Evolutionary conservation across 1,140 invertebrate genomes (phyloP).

Genomic region (Probaryconus sp.): DNA sequence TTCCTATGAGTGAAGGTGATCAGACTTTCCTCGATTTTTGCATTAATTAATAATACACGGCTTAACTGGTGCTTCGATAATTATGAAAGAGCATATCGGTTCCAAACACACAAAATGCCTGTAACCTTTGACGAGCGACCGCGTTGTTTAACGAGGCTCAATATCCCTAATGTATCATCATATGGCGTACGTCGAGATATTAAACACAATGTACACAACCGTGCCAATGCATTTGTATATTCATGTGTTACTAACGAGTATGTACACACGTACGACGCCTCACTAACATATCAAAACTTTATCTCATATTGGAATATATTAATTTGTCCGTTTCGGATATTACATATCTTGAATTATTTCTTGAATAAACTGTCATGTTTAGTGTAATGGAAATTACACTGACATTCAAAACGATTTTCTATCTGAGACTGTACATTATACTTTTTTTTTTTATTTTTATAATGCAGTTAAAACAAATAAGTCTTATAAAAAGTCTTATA

Average conservation of each 20-base stretch:
- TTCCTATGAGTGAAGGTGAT: too few relatives aligned
- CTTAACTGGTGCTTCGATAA: conserved; percentile 10
- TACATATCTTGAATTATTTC: too few relatives aligned
- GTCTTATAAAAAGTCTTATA: too few relatives aligned
- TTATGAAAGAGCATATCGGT: conserved; percentile 2
- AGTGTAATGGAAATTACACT: too few relatives aligned
- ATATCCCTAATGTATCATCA: conserved; percentile 36
- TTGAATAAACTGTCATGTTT: too few relatives aligned
- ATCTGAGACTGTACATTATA: too few relatives aligned
- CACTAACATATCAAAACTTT: conserved; percentile 4
- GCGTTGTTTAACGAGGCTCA: conserved; percentile 26
- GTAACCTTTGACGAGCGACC: conserved; percentile 14
- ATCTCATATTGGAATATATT: conserved; percentile 5
- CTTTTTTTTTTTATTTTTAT: too few relatives aligned
- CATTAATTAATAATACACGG: too few relatives aligned
- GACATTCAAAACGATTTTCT: too few relatives aligned
- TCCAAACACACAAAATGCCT: neutral
- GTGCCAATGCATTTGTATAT: conserved; percentile 14
- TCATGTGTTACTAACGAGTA: conserved; percentile 18
- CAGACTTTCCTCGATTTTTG: too few relatives aligned
- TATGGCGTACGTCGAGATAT: conserved; percentile 14
- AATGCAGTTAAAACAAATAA: too few relatives aligned
- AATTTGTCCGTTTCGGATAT: neutral
- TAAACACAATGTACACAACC: conserved; percentile 31
- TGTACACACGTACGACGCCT: conserved; percentile 11